Conservation (phyloP, 2,113 vertebrate species). For the Ceuthmochares aereus region DNA sequence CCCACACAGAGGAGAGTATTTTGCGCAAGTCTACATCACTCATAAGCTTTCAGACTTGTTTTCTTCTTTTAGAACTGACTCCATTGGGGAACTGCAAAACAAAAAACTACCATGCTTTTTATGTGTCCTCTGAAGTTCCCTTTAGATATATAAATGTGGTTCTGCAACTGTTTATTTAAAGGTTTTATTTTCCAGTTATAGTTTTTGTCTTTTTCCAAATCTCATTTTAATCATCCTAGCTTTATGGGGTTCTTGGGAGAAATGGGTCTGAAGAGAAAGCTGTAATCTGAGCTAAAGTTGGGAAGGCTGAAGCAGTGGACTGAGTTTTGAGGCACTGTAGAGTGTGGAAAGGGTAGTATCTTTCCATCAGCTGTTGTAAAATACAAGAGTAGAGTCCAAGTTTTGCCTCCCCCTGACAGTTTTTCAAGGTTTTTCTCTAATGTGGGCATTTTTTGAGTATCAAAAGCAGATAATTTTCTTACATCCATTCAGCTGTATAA, state of each 20-base stretch:
- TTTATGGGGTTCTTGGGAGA: not conserved
- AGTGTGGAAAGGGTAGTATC: not conserved
- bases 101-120: not conserved
- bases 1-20: not conserved
- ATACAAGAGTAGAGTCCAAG: not conserved
- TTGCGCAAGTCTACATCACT: not conserved
- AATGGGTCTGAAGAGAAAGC: not conserved
- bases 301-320: not conserved
- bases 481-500: not conserved
- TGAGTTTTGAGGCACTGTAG: not conserved
- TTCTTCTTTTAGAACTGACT: not conserved
- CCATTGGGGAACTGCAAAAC: not conserved
- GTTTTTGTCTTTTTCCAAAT: not conserved
- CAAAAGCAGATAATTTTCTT: not conserved
- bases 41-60: not conserved
- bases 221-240: not conserved
- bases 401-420: not conserved
- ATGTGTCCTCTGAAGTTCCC: not conserved
- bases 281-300: not conserved
- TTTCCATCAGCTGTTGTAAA: not conserved
- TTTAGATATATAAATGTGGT: not conserved
- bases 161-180: not conserved
- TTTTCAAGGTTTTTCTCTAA: not conserved
- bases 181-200: not conserved
- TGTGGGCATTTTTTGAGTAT: not conserved